Percentiles rank a stretch among this genome's conserved stretches.
Evolutionary conservation across 2,888 invertebrate species (phyloP).

Genomic region (Cataglyphis rosenhaueri): DNA sequence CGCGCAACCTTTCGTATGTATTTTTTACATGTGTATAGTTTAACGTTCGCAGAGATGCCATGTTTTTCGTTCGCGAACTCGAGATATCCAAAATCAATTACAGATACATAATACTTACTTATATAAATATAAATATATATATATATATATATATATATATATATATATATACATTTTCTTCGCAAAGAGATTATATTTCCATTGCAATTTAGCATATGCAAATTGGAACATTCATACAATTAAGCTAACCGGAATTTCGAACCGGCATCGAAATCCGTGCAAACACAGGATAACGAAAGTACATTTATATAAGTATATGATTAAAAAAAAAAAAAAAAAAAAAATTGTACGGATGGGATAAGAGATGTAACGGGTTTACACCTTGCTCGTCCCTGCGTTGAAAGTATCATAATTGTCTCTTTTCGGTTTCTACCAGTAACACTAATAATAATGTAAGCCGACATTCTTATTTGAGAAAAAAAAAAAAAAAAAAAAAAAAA

Average conservation of each 20-base stretch:
- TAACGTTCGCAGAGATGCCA: constrained; percentile 29
- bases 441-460: constrained; percentile 26
- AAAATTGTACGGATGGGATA: not conserved
- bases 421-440: constrained; percentile 23
- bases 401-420: constrained; percentile 32
- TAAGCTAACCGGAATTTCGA: constrained; percentile 16
- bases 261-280: constrained; percentile 32
- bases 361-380: constrained; percentile 23
- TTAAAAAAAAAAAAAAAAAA: not conserved
- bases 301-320: not conserved
- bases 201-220: constrained; percentile 4
- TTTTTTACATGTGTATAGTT: constrained; percentile 13
- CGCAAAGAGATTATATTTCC: constrained; percentile 13
- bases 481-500: too few relatives aligned
- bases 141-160: not conserved
- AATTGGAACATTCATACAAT: constrained; percentile 12
- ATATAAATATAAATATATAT: not conserved
- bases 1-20: not conserved
- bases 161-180: not conserved
- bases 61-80: constrained; percentile 9
- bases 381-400: constrained; percentile 35
- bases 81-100: not conserved
- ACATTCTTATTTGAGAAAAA: constrained; percentile 33
- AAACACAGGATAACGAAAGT: constrained; percentile 39
- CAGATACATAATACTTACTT: not conserved